phyloP scores from a whole-genome alignment of 2,797 vertebrate genomes.

The Fratercula arctica region DNA sequence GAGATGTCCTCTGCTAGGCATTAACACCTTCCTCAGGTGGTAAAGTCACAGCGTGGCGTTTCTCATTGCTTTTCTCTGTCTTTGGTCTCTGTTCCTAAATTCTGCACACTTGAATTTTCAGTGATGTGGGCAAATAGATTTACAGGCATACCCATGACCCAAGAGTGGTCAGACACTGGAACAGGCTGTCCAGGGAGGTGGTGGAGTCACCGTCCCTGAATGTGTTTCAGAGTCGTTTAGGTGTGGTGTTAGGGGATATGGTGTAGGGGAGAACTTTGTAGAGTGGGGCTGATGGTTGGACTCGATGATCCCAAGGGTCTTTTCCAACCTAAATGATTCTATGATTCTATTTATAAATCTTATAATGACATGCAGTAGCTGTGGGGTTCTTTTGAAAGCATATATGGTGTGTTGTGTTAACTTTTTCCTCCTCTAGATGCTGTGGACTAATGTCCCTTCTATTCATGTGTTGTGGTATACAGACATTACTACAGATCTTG shows the following conservation, averaged over 20 bases:
- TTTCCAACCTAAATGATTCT: no score
- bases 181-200: no score
- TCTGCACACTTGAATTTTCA: neutral
- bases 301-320: no score
- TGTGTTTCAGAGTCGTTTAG: no score
- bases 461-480: neutral
- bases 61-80: constrained; percentile 18
- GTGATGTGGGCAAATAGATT: neutral
- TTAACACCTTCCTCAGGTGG: constrained; percentile 33
- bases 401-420: neutral
- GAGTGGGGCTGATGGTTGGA: no score
- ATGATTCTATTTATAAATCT: neutral
- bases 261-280: no score
- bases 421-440: neutral
- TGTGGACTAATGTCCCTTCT: neutral
- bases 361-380: neutral
- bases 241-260: no score
- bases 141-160: neutral
- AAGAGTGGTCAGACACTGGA: no score
- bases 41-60: neutral
- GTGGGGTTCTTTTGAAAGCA: neutral
- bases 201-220: no score
- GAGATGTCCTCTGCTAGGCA: neutral
- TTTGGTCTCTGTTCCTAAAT: neutral
- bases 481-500: neutral